Base-by-base conservation (phyloP, 2,888 invertebrate species). In the Schrankia costaestrigalis region DNA sequence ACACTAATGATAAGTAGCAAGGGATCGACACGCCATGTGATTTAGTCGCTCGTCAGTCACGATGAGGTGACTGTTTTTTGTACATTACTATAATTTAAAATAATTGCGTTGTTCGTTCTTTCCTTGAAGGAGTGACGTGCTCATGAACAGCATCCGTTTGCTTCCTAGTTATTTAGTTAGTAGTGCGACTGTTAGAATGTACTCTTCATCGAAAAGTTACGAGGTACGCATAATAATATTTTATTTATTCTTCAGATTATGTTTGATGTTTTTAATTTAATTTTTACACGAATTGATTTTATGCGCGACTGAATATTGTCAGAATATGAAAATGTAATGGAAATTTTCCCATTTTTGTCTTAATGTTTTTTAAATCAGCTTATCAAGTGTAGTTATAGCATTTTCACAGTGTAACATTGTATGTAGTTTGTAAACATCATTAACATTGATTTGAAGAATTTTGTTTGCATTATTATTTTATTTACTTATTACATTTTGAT, bases 131-230 rank as follows among this genome's bases (percentile, higher is more conserved):
- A 35, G 46, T 49, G 63, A 62, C 60, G 45, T 38, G 65, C 69
- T 47, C 61, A 81, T 83, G 82, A 63, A 47, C 54, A 60, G 60
- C 53, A 39, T 69, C 55, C 56, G 60, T 41, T 42, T 63, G 35
- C 55, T 62, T 51, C 66, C 71, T 63, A 63, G 63, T 68, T 52
- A 56, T 50, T 35, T 72, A 68, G 67, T 58, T 46, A 52, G 41
- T 65, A 75, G 56, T 60, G 35, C 66, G 49, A 31, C 53, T 29
- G 14, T 51, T 19, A 85, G 71, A 46, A 86, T 86, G 86, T 69
- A 64, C 49, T 74, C 80, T 1, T 56, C 59, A 5, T 74, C 67
- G 19, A 56, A 44, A 28, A 68, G 63, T 23, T 86, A 86, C 37
- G 85, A 85, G 78, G 86, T 86, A 68, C 35, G 25, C 15, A 17